Evolutionary conservation across 2,797 vertebrate genomes (phyloP), one percentile per base, ranked within the genome.

Genomic region (Rhincodon typus): DNA sequence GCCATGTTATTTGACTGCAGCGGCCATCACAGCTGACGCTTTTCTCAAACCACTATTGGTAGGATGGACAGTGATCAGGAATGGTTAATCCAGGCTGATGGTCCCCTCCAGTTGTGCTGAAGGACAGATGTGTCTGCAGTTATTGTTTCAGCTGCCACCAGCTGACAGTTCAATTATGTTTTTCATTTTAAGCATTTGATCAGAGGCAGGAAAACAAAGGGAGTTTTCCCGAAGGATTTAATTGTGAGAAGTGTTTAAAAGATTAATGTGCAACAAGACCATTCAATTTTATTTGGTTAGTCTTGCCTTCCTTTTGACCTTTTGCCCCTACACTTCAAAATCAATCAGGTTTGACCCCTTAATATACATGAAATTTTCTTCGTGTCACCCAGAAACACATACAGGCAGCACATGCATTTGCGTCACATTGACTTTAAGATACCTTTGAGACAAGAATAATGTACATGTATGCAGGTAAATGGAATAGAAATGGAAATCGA

Each of bases 361-460:
- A 27, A 69, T 91, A 72, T 50, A 6, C 67, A 94, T 72, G 38
- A 94, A 94, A 72, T 94, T 72, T 50, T 21, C 25, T 57, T 46
- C 67, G 42, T n/a, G 67, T 46, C 93, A 94, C 42, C 93, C 69
- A 46, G 23, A 15, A 94, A 27, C 66, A 69, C n/a, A 70, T 38
- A 72, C 38, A 70, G 67, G 93, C 93, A 46, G 67, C 69, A 72
- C 12, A 25, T 17, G 69, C 67, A 72, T 42, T 50, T 50, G 42
- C 38, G 27, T 72, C 69, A 94, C 38, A 17, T 27, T 72, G 67
- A 94, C 93, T 94, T 94, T 94, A 94, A 72, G 69, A 21, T 42
- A 94, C 23, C 66, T 94, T 94, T 72, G 93, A 94, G 93, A 94
- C 69, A 3, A 94, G 93, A 94, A 70, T 94, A 70, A 69, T 25